Conservation (phyloP, 1,140 invertebrate genomes). For the Drosophila novamexicana region DNA sequence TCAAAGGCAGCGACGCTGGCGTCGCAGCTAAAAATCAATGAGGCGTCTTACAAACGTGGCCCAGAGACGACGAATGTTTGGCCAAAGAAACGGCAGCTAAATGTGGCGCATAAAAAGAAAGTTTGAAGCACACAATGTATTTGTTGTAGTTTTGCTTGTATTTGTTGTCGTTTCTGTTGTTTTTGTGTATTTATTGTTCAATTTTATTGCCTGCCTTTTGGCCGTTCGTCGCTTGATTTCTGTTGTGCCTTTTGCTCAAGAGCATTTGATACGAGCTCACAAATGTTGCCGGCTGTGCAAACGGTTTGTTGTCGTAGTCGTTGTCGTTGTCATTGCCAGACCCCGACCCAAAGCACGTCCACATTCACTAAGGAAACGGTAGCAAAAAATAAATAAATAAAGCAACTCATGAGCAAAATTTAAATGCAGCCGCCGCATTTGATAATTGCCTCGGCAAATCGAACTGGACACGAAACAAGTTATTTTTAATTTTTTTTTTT, state of each 20-base stretch:
- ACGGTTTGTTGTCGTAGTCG: neutral
- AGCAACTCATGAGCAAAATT: conserved; percentile 24
- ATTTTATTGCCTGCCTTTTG: neutral
- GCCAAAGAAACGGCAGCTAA: conserved; percentile 66
- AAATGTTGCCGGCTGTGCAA: conserved; percentile 25
- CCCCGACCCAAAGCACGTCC: conserved; percentile 26
- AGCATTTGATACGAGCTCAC: conserved; percentile 24
- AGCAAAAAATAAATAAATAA: conserved; percentile 7
- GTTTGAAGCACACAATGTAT: conserved; percentile 52
- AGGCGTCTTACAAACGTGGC: conserved; percentile 58
- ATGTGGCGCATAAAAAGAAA: conserved; percentile 79
- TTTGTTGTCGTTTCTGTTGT: conserved; percentile 30
- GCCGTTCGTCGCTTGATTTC: neutral
- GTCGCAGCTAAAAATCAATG: conserved; percentile 60
- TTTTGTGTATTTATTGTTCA: conserved; percentile 30
- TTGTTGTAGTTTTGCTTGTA: conserved; percentile 39
- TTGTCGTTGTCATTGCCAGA: conserved; percentile 27
- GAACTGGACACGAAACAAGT: conserved; percentile 24
- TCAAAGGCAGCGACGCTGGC: neutral
- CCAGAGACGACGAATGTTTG: conserved; percentile 57
- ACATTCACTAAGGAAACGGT: conserved; percentile 44
- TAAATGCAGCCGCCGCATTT: conserved; percentile 30
- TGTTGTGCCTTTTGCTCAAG: conserved; percentile 7
- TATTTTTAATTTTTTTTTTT: conserved; percentile 11
- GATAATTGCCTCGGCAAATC: conserved; percentile 34